Evolutionary conservation across 2,888 invertebrate genomes (phyloP).

Genomic region (Dorcus hopei): DNA sequence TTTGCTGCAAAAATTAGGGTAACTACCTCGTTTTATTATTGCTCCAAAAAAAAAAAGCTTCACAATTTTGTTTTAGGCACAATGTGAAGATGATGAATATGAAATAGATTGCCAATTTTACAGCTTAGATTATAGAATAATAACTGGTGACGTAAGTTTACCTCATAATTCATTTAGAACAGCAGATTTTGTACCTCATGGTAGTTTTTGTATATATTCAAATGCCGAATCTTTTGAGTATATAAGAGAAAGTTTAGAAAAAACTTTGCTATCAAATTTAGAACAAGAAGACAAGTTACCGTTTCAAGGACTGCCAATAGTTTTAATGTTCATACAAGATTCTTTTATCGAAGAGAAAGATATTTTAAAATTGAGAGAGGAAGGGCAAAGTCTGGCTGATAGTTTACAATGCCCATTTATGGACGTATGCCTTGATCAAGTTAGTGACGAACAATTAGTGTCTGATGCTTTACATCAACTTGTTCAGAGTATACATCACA

Average conservation of each 20-base stretch:
- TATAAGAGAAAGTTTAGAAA: conserved; percentile 85
- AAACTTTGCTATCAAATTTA: conserved; percentile 83
- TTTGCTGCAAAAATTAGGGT: conserved; percentile 79
- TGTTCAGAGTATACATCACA: conserved; percentile 73
- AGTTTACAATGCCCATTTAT: conserved; percentile 84
- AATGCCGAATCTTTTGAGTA: conserved; percentile 90
- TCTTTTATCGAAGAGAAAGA: conserved; percentile 80
- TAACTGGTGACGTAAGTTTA: conserved; percentile 80
- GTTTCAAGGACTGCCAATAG: conserved; percentile 83
- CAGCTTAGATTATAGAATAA: conserved; percentile 79
- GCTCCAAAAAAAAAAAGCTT: background rate
- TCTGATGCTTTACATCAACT: conserved; percentile 72
- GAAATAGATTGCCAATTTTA: conserved; percentile 76
- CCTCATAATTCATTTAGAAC: conserved; percentile 79
- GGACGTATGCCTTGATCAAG: conserved; percentile 69
- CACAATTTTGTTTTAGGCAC: conserved; percentile 54
- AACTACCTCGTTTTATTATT: conserved; percentile 26
- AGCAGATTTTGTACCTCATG: conserved; percentile 86
- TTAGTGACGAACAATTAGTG: conserved; percentile 63
- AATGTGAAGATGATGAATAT: conserved; percentile 85
- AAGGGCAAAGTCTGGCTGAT: conserved; percentile 86
- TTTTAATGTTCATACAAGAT: conserved; percentile 87
- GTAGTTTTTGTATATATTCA: conserved; percentile 87
- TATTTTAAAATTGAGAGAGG: conserved; percentile 78
- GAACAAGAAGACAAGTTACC: conserved; percentile 86